Percentiles rank a stretch among this genome's conserved stretches.
These are phyloP conservation scores for Rhea pennata DNA, from an alignment of 2,113 vertebrate genomes.

Conservation along the genomic window DNA sequence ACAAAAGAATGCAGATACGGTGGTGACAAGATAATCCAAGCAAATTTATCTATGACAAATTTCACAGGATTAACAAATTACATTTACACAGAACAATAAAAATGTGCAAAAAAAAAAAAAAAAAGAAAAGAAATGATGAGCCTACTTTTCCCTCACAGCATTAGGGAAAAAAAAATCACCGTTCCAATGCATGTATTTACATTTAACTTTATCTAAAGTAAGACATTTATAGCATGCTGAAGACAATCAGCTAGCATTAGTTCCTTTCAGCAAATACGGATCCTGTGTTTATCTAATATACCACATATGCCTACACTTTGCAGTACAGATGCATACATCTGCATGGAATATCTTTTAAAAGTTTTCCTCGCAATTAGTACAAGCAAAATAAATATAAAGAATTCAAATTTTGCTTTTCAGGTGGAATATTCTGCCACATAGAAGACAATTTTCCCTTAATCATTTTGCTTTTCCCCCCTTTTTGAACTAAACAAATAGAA, in stretches of 20 bases:
- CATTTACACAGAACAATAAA: conserved; percentile 91
- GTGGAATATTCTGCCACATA: not conserved
- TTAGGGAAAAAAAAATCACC: conserved; percentile 67
- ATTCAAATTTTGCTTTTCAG: not conserved
- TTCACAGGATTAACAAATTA: conserved; percentile 92
- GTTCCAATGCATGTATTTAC: conserved; percentile 71
- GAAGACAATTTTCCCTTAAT: not conserved
- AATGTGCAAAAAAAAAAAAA: conserved; percentile 71
- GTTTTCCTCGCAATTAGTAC: not conserved
- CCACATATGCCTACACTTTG: not conserved
- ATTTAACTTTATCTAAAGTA: conserved; percentile 75
- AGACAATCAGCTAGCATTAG: conserved; percentile 42
- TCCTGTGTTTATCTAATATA: not conserved
- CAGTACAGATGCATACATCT: not conserved
- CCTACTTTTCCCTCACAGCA: conserved; percentile 76
- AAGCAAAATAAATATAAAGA: not conserved
- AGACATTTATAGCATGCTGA: conserved; percentile 69
- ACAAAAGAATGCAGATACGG: conserved; percentile 91
- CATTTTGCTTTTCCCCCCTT: not conserved
- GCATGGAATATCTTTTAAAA: not conserved
- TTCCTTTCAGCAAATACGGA: conserved; percentile 41
- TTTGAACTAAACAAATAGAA: not conserved
- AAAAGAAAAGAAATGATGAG: conserved; percentile 58
- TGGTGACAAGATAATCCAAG: conserved; percentile 92
- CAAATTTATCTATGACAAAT: conserved; percentile 94